Conservation (phyloP, 2,113 vertebrate species). For the Rhynchomys soricoides region DNA sequence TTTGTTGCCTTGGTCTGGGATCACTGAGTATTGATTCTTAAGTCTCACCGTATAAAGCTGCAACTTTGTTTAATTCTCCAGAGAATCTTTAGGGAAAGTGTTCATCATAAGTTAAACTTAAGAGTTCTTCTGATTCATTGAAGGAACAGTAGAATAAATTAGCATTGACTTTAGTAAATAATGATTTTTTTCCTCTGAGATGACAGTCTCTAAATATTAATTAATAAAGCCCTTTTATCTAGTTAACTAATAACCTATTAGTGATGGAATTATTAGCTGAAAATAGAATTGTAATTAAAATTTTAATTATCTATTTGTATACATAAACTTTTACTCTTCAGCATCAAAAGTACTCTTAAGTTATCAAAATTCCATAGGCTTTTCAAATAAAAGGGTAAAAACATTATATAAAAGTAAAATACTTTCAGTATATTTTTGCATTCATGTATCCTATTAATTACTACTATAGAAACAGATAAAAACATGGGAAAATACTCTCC, state of each 20-base stretch:
- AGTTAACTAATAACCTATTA: background rate
- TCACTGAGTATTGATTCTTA: slow-evolving; percentile 52
- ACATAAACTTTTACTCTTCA: background rate
- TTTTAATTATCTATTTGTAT: background rate
- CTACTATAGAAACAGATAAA: background rate
- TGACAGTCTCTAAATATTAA: background rate
- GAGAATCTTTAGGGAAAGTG: background rate
- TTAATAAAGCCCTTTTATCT: background rate
- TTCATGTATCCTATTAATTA: background rate
- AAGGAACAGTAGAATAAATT: slow-evolving; percentile 38
- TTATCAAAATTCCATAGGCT: background rate
- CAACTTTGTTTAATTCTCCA: slow-evolving; percentile 41
- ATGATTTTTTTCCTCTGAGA: background rate
- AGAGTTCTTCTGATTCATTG: background rate
- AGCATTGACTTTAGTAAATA: background rate
- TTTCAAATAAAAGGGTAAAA: background rate
- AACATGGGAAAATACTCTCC: background rate
- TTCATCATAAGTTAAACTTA: slow-evolving; percentile 1
- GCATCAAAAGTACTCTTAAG: too few species aligned
- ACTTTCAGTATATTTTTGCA: background rate
- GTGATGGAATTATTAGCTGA: background rate
- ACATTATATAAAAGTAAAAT: background rate
- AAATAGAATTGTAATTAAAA: background rate
- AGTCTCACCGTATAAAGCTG: background rate
- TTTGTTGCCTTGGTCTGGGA: slow-evolving; percentile 15